Evolutionary conservation across 2,113 vertebrate genomes (phyloP).

Genomic region (Podarcis cretensis): DNA sequence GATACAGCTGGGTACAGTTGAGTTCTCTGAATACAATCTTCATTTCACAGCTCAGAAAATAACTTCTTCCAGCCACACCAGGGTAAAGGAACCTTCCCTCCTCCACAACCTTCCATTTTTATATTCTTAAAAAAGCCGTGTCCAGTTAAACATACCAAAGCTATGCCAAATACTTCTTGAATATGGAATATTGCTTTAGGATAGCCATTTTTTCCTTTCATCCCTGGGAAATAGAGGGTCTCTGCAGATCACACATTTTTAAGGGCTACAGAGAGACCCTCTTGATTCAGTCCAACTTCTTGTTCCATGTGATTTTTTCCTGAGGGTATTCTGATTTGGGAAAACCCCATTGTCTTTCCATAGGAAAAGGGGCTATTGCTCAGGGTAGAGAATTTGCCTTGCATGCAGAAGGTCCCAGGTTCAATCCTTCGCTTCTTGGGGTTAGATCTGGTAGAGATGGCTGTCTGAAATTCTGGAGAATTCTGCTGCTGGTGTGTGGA

Average conservation of each 20-base stretch:
- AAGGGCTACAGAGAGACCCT: not conserved
- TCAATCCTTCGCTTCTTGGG: no score
- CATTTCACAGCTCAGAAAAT: slow-evolving; percentile 13
- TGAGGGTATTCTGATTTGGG: not conserved
- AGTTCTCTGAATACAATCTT: slow-evolving; percentile 38
- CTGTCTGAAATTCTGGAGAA: no score
- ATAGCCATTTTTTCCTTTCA: not conserved
- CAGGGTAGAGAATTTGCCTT: no score
- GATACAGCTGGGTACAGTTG: slow-evolving; percentile 17
- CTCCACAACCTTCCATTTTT: not conserved
- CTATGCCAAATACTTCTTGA: not conserved
- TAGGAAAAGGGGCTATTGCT: no score
- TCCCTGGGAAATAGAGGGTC: not conserved
- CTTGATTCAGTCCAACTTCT: not conserved
- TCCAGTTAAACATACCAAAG: not conserved
- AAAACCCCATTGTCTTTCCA: no score
- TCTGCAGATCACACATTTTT: not conserved
- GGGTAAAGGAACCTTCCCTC: not conserved
- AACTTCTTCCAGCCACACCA: slow-evolving; percentile 31
- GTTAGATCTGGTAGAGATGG: no score
- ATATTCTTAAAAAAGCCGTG: not conserved
- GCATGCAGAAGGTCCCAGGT: no score
- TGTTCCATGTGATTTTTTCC: not conserved
- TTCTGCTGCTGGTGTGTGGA: no score
- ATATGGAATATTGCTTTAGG: not conserved